A percentile compares a stretch with the other conserved stretches of the same genome.
Evolutionary conservation across 2,797 vertebrate species (phyloP).

Genomic region (Scomberomorus guttatus): DNA sequence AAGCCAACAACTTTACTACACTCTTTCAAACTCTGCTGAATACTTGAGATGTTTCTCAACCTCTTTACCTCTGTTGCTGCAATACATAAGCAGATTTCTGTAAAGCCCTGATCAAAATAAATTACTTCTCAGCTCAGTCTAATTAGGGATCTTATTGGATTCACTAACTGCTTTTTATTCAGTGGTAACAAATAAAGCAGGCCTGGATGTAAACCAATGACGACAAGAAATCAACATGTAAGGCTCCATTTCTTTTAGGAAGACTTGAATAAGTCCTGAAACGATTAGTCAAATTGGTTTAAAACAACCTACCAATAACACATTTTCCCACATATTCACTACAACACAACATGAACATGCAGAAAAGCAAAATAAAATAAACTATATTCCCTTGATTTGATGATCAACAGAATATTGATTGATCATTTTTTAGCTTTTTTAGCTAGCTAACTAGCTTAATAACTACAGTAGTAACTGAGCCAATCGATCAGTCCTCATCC

Average conservation of each 20-base stretch:
- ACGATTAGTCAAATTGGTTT: too few relatives aligned
- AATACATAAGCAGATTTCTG: conserved; percentile 50
- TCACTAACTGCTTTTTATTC: conserved; percentile 15
- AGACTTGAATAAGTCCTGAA: neutral
- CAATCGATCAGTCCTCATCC: too few relatives aligned
- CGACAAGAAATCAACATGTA: conserved; percentile 5
- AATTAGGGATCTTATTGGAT: conserved; percentile 21
- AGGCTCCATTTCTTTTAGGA: neutral
- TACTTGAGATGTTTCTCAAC: conserved; percentile 63
- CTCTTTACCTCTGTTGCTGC: conserved; percentile 50
- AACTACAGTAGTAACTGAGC: neutral
- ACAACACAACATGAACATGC: too few relatives aligned
- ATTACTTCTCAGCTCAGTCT: conserved; percentile 1
- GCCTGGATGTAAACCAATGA: neutral
- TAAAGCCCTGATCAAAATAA: conserved; percentile 33
- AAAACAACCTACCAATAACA: too few relatives aligned
- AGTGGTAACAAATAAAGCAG: neutral
- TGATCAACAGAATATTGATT: too few relatives aligned
- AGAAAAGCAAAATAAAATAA: too few relatives aligned
- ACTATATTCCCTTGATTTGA: too few relatives aligned
- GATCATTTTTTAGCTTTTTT: neutral
- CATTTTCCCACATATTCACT: too few relatives aligned
- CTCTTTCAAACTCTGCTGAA: conserved; percentile 49
- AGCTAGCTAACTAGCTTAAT: neutral
- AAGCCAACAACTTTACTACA: conserved; percentile 76